Base-by-base conservation (phyloP, 2,797 vertebrate genomes). In the Pogoniulus pusillus region DNA sequence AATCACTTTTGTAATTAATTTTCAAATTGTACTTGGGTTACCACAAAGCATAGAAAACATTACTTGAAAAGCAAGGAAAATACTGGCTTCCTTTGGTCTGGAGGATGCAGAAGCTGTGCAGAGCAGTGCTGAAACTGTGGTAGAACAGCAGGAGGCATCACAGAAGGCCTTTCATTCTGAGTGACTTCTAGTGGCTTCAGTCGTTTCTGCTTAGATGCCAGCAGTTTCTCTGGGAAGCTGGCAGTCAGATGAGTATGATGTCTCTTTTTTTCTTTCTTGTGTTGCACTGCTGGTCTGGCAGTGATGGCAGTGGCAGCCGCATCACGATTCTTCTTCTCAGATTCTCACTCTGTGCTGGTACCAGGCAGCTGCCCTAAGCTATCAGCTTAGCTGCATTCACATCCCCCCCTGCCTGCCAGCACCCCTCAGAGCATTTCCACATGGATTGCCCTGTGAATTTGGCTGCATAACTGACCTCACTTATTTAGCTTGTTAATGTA, bases 251-350 rank as follows among this genome's bases (percentile, higher is more conserved):
- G 63, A 75, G 43, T 4, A 5, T 0, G 0, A 39, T 24, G 17
- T 27, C 15, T 10, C 77, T 86, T 59, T 71, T 4, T 5, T 12
- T 71, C 16, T 68, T 55, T 11, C 35, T 49, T 27, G 39, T 29
- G 30, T 60, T 74, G 26, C 3, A 0, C 32, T 49, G 51, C 20
- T 58, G 63, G 12, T 34, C 34, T 54, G 32, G 57, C 39, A 62
- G 26, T 0, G 0, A 15, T 37, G 47, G 22, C 62, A 24, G 34
- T 12, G 37, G 45, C 39, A 51, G 29, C 63, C 2, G 2, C 5
- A 0, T 27, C 2, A 0, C 4, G 2, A 8, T 63, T 39, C 32
- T 29, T 16, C 22, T 15, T 9, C 8, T n/a, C n/a, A 17, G 39
- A 22, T 24, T 30, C 47, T 68, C 1, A 3, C 39, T 43, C 65